phyloP scores from a whole-genome alignment of 2,797 vertebrate species.

The Pangasius krempfi region DNA sequence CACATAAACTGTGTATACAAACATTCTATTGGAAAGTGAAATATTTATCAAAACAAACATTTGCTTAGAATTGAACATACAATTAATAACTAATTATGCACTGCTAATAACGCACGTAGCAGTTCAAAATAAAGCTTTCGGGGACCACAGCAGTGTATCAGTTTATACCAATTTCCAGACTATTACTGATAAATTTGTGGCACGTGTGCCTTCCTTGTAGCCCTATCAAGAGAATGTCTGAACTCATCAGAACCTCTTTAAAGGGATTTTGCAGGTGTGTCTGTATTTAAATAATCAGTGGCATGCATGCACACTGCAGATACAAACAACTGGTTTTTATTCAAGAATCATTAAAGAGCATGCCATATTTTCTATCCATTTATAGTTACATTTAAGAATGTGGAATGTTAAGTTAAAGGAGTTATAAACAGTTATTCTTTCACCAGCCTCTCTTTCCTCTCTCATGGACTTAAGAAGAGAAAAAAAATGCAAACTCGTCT shows the following conservation, averaged over 20 bases:
- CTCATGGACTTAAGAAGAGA: no score
- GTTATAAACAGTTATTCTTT: not conserved
- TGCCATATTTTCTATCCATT: not conserved
- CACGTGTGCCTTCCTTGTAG: not conserved
- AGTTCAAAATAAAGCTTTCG: not conserved
- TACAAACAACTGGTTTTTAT: not conserved
- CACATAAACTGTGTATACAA: not conserved
- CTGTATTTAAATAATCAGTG: not conserved
- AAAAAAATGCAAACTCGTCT: not conserved
- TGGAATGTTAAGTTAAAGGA: not conserved
- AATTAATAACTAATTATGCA: not conserved
- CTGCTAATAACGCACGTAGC: not conserved
- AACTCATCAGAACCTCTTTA: not conserved
- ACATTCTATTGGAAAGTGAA: not conserved
- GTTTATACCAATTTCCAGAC: not conserved
- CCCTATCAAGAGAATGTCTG: not conserved
- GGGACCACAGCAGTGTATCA: not conserved
- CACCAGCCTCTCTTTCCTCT: no score
- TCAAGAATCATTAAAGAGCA: not conserved
- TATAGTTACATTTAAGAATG: not conserved
- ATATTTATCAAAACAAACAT: not conserved
- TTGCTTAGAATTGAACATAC: not conserved
- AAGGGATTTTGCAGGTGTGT: not conserved
- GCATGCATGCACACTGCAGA: not conserved
- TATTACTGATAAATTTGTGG: not conserved